Evolutionary conservation across 2,888 invertebrate genomes (phyloP).

Genomic region (Gasteruption jaculator): DNA sequence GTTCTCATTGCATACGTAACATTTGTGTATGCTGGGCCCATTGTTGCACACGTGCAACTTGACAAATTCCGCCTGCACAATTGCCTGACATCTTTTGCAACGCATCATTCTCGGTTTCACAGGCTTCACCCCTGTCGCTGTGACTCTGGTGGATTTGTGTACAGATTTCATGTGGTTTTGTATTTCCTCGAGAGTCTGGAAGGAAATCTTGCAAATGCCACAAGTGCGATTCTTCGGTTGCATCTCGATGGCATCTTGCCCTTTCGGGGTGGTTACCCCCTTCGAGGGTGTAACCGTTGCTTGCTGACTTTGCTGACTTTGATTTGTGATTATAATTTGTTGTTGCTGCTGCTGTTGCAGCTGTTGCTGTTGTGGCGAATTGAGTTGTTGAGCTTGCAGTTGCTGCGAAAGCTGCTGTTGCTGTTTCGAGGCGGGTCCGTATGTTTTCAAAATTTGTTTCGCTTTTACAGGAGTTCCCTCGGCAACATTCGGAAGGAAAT

Average conservation of each 20-base stretch:
- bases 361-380: no score
- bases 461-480: no score
- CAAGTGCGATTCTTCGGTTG: no score
- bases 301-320: no score
- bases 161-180: not conserved
- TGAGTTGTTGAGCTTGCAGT: not conserved
- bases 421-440: slow-evolving; percentile 10
- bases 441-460: slow-evolving; percentile 14
- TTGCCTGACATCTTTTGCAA: slow-evolving; percentile 45
- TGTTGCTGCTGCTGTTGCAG: no score
- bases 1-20: slow-evolving; percentile 31
- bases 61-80: slow-evolving; percentile 43
- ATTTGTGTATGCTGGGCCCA: slow-evolving; percentile 28
- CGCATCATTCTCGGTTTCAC: slow-evolving; percentile 44
- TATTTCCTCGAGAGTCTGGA: no score
- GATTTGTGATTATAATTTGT: no score
- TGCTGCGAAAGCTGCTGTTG: not conserved
- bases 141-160: not conserved
- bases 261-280: no score
- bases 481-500: no score
- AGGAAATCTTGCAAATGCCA: no score
- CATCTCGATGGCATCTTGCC: no score
- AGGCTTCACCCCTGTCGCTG: slow-evolving; percentile 8
- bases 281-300: no score
- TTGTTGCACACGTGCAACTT: slow-evolving; percentile 40